phyloP scores from a whole-genome alignment of 2,113 vertebrate species.

The Seriola dumerili region DNA sequence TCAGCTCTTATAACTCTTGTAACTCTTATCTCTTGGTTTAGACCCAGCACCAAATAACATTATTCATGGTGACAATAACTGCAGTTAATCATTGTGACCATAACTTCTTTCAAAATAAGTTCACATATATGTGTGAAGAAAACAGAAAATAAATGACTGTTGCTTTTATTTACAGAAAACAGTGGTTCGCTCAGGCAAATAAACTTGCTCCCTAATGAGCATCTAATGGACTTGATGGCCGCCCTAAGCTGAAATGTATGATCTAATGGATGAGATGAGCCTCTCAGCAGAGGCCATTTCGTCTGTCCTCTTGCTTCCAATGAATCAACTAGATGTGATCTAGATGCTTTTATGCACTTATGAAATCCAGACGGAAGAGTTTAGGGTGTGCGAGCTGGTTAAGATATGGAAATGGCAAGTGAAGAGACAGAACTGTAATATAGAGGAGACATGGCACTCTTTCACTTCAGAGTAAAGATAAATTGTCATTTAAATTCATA shows the following conservation, averaged over 20 bases:
- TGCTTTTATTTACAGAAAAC: conserved; percentile 22
- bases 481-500: not conserved
- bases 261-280: conserved; percentile 41
- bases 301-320: conserved; percentile 24
- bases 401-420: conserved; percentile 1
- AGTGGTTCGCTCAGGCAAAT: not conserved
- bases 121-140: not conserved
- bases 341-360: conserved; percentile 35
- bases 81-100: too few relatives aligned
- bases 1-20: too few relatives aligned
- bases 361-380: conserved; percentile 19
- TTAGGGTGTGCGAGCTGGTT: not conserved
- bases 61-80: conserved; percentile 4
- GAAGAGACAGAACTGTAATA: not conserved
- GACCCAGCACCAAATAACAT: too few relatives aligned
- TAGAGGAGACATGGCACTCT: not conserved
- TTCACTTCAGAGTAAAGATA: not conserved
- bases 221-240: conserved; percentile 39
- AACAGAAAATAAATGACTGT: not conserved
- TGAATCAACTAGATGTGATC: conserved; percentile 10
- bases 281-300: conserved; percentile 24
- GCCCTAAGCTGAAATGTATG: conserved; percentile 1
- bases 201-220: conserved; percentile 7
- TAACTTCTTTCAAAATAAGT: too few relatives aligned
- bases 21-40: too few relatives aligned